Percentiles rank a stretch among this genome's conserved stretches.
Evolutionary conservation across 2,888 invertebrate species (phyloP).

Genomic region (Mythimna albipuncta): DNA sequence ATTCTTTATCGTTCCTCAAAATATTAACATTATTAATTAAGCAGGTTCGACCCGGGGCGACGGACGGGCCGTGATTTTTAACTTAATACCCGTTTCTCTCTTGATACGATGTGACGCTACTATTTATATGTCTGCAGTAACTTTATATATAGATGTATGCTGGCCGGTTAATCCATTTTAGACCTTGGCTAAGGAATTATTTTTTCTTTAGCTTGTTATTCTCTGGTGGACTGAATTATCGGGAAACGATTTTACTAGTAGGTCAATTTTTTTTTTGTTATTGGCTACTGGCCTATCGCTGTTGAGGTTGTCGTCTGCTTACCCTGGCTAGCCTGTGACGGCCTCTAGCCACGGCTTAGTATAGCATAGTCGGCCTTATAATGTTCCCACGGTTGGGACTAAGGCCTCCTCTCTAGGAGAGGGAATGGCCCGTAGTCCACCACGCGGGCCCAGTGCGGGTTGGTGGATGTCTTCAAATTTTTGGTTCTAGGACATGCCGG

Average conservation of each 20-base stretch:
- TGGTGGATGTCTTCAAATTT: too few species aligned
- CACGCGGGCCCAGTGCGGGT: too few species aligned
- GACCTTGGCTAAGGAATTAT: background rate
- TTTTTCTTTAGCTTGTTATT: background rate
- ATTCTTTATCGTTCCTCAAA: constrained; percentile 2
- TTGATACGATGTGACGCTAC: constrained; percentile 18
- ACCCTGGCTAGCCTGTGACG: too few species aligned
- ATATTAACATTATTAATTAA: constrained; percentile 27
- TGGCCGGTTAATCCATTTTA: constrained; percentile 2
- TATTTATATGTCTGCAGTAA: constrained; percentile 1
- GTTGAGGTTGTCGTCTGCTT: too few species aligned
- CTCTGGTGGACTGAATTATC: background rate
- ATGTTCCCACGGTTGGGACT: too few species aligned
- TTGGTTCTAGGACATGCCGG: too few species aligned
- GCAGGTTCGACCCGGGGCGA: constrained; percentile 22
- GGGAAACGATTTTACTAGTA: background rate
- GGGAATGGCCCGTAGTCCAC: too few species aligned
- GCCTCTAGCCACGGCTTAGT: too few species aligned
- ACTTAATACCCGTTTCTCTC: constrained; percentile 16
- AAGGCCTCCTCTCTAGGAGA: too few species aligned
- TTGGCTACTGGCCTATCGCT: too few species aligned
- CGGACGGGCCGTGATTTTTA: constrained; percentile 39
- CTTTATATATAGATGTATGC: background rate
- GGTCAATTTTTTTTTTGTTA: too few species aligned
- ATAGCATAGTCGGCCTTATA: too few species aligned